A percentile compares a stretch with the other conserved stretches of the same genome.
These are phyloP conservation scores for Camponotus vicinus DNA, from an alignment of 1,140 invertebrate species.

Conservation along the genomic window DNA sequence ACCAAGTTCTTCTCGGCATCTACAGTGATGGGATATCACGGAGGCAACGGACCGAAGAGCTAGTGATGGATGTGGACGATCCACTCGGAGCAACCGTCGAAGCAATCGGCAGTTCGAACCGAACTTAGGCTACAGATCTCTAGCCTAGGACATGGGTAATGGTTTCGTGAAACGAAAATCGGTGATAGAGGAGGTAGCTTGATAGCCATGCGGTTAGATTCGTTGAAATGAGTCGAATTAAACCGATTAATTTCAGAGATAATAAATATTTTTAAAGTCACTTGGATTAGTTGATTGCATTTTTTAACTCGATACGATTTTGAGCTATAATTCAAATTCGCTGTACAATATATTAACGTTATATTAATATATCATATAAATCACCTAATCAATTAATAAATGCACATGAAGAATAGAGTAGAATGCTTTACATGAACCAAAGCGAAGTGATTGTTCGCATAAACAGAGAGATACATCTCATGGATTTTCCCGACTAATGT, in stretches of 20 bases:
- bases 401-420: background rate
- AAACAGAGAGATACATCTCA: constrained; percentile 28
- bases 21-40: constrained; percentile 94
- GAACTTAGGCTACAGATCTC: constrained; percentile 92
- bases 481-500: constrained; percentile 21
- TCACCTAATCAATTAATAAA: constrained; percentile 7
- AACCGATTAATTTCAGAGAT: background rate
- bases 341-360: background rate
- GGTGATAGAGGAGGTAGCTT: constrained; percentile 93
- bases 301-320: background rate
- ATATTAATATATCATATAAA: background rate
- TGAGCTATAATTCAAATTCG: background rate
- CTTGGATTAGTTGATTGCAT: background rate
- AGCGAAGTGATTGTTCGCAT: background rate
- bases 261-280: background rate
- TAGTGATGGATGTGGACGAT: constrained; percentile 93
- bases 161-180: constrained; percentile 91
- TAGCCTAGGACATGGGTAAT: constrained; percentile 78
- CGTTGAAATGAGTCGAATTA: background rate
- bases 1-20: constrained; percentile 95
- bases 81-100: constrained; percentile 87
- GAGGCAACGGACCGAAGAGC: constrained; percentile 91
- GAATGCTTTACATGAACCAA: constrained; percentile 5
- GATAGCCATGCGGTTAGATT: constrained; percentile 89
- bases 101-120: constrained; percentile 94